These are phyloP conservation scores for Onychostruthus taczanowskii DNA, from an alignment of 2,113 vertebrate species.

Conservation along the genomic window DNA sequence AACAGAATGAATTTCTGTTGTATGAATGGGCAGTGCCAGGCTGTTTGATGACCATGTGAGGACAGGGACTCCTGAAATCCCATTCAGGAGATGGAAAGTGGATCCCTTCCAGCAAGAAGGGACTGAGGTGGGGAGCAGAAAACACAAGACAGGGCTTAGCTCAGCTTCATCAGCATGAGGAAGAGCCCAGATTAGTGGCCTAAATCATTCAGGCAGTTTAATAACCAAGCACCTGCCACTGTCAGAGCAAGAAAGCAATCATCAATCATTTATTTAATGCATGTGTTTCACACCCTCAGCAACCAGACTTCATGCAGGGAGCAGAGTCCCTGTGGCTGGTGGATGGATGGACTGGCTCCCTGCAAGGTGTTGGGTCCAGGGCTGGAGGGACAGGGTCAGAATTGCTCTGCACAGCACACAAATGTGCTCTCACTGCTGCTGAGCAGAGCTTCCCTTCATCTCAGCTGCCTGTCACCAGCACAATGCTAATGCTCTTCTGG, in stretches of 20 bases:
- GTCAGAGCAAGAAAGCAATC: not conserved
- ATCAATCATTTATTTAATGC: not conserved
- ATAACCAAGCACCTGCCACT: not conserved
- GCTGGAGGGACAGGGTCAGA: not conserved
- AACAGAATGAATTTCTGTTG: not conserved
- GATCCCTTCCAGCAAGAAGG: not conserved
- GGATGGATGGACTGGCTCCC: not conserved
- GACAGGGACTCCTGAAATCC: not conserved
- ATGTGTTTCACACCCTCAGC: not conserved
- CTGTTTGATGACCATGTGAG: not conserved
- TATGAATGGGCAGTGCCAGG: not conserved
- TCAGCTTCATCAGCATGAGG: not conserved
- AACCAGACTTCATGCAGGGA: not conserved
- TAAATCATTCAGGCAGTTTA: not conserved
- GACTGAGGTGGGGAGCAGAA: not conserved
- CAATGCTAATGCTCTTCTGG: not conserved
- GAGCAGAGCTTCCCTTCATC: not conserved
- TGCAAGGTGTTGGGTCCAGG: not conserved
- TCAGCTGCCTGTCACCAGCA: conserved; percentile 11
- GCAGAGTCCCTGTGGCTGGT: not conserved
- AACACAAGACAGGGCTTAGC: not conserved
- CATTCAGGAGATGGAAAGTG: not conserved
- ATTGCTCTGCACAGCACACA: fast-evolving
- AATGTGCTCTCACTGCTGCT: not conserved
- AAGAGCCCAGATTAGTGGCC: not conserved